Evolutionary conservation across 2,888 invertebrate species (phyloP).

Genomic region (Eupithecia exiguata): DNA sequence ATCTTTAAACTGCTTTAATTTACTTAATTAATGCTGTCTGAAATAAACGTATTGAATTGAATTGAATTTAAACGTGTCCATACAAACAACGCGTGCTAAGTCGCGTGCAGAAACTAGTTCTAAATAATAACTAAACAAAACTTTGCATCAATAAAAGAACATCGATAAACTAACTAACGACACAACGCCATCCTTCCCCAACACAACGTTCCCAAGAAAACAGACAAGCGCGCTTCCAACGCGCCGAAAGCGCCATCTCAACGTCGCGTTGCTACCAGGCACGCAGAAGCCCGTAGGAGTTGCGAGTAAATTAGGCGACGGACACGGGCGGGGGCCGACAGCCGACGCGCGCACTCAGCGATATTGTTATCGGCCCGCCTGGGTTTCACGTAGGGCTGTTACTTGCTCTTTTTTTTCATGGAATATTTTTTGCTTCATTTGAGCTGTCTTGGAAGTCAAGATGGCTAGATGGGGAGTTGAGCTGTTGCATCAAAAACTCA

Average conservation of each 20-base stretch:
- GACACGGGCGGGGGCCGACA: constrained; percentile 52
- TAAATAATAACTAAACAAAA: not conserved
- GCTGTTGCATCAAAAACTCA: not conserved
- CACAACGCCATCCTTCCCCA: not conserved
- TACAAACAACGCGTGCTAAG: too few relatives aligned
- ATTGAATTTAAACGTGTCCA: too few relatives aligned
- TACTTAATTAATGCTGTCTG: too few relatives aligned
- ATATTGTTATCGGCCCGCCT: constrained; percentile 81
- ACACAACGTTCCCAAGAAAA: not conserved
- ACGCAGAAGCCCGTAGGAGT: constrained; percentile 46
- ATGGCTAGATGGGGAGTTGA: constrained; percentile 1
- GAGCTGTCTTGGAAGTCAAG: constrained; percentile 6
- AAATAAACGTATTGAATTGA: too few relatives aligned
- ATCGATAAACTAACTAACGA: not conserved
- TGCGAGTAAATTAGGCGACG: constrained; percentile 67
- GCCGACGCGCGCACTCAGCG: constrained; percentile 76
- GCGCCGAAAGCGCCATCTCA: constrained; percentile 27
- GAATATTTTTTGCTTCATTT: constrained; percentile 5
- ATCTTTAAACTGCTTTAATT: too few relatives aligned
- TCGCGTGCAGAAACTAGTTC: too few relatives aligned
- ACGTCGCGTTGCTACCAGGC: constrained; percentile 54
- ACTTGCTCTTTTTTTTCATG: not conserved
- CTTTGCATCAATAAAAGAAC: not conserved
- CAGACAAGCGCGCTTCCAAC: constrained; percentile 1
- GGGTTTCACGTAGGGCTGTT: constrained; percentile 63